A percentile compares a stretch with the other conserved stretches of the same genome.
phyloP scores from a whole-genome alignment of 1,140 invertebrate genomes.

The Goniozus legneri region DNA sequence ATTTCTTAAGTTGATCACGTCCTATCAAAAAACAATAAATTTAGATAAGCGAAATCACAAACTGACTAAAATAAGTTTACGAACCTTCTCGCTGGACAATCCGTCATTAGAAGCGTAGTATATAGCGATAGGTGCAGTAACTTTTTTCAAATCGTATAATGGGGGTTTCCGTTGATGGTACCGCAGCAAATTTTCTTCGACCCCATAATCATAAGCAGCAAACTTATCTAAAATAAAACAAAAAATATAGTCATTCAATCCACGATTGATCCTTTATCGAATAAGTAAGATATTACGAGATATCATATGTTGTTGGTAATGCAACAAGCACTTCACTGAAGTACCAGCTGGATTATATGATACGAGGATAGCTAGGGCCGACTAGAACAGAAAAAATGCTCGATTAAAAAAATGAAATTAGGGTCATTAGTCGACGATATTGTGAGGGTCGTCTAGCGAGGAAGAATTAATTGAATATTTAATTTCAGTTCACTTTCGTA shows the following conservation, averaged over 20 bases:
- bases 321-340: not conserved
- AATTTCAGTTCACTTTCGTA: too few relatives aligned
- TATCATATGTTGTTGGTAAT: not conserved
- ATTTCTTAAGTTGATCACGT: conserved; percentile 20
- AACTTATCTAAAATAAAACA: conserved; percentile 31
- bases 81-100: conserved; percentile 44
- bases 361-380: not conserved
- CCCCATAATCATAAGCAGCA: conserved; percentile 54
- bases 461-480: not conserved
- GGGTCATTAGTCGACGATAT: not conserved
- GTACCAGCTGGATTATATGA: not conserved
- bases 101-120: conserved; percentile 68
- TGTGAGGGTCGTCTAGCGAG: not conserved
- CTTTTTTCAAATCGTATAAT: conserved; percentile 57
- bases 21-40: conserved; percentile 22
- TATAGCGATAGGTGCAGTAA: conserved; percentile 62
- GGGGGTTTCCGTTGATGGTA: conserved; percentile 57
- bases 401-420: not conserved
- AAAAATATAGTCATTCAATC: too few relatives aligned
- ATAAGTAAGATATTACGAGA: not conserved
- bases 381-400: not conserved
- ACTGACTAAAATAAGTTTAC: not conserved
- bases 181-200: conserved; percentile 47
- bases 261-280: too few relatives aligned
- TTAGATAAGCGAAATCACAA: not conserved